These are phyloP conservation scores for Zaprionus bogoriensis DNA, from an alignment of 2,888 invertebrate genomes.

Conservation along the genomic window DNA sequence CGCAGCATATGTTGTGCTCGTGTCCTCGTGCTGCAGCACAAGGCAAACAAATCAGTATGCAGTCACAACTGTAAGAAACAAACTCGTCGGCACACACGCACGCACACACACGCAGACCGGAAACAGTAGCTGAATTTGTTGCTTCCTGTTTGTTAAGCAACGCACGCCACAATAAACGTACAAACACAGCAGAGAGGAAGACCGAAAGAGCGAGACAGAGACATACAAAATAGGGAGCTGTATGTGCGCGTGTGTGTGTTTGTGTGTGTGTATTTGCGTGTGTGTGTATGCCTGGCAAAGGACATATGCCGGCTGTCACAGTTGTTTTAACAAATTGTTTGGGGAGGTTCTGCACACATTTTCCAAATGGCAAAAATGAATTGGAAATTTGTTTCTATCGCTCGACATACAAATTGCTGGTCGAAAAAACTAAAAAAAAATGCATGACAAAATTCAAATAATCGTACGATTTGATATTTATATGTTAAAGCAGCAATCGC, in stretches of 20 bases:
- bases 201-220: not conserved
- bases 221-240: slow-evolving; percentile 1
- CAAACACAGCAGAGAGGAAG: slow-evolving; percentile 37
- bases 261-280: slow-evolving; percentile 11
- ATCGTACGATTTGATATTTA: too few relatives aligned
- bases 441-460: too few relatives aligned
- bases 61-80: slow-evolving; percentile 68
- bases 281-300: slow-evolving; percentile 43
- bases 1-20: slow-evolving; percentile 65
- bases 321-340: slow-evolving; percentile 78
- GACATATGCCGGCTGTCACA: slow-evolving; percentile 78
- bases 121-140: slow-evolving; percentile 78
- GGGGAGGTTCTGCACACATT: slow-evolving; percentile 32
- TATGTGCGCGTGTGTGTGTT: slow-evolving; percentile 15
- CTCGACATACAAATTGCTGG: slow-evolving; percentile 16
- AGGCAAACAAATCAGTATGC: slow-evolving; percentile 77
- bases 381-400: slow-evolving; percentile 31
- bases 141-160: slow-evolving; percentile 77
- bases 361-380: slow-evolving; percentile 21
- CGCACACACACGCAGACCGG: slow-evolving; percentile 35
- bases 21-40: slow-evolving; percentile 62
- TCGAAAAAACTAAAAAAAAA: slow-evolving; percentile 8
- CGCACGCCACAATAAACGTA: slow-evolving; percentile 73
- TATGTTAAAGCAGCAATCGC: too few relatives aligned
- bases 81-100: slow-evolving; percentile 30